Evolutionary conservation across 2,888 invertebrate species (phyloP), one percentile per base, ranked within the genome.

Genomic region (Oxyscelio sp.): DNA sequence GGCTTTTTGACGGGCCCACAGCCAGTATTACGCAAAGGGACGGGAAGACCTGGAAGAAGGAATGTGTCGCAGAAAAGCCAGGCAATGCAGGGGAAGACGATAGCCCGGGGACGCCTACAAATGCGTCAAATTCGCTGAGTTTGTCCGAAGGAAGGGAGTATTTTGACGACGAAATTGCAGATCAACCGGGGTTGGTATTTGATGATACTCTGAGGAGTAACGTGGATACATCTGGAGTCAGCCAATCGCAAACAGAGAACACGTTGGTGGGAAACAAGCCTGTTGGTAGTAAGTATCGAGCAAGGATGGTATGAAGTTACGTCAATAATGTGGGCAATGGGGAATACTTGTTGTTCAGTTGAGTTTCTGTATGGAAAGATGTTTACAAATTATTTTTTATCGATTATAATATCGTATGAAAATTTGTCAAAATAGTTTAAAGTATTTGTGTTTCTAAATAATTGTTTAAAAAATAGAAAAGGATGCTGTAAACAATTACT

Each of bases 91-190:
- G 88, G 2, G 93, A 93, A 17, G 93, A 94, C 6, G 94, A 94
- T 24, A 93, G 97, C 2, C 97, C 97, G 0, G 97, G 97, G 1
- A 97, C 97, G 0, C 97, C 97, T 0, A 97, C 97, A 0, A 97
- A 97, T 89, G 95, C 94, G 1, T 97, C 97, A 0, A 97, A 97
- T 74, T 97, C 97, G 0, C 94, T 97, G 0, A 97, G 97, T 0
- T 94, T 97, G n/a, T 97, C 97, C 0, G 97, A 97, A 87, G 97
- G 97, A 17, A 95, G 97, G 85, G 97, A 97, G 93, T 97, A 96
- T 94, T 96, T 98, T 83, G 98, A 98, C 90, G 98, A 98, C 90
- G 98, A 98, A 94, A 98, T 98, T 82, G 97, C 97, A 48, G 98
- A 98, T 94, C 98, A 98, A 91, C 98, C 98, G 11, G 98, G 97